Evolutionary conservation across 2,797 vertebrate genomes (phyloP).

Genomic region (Centropyge bicolor): DNA sequence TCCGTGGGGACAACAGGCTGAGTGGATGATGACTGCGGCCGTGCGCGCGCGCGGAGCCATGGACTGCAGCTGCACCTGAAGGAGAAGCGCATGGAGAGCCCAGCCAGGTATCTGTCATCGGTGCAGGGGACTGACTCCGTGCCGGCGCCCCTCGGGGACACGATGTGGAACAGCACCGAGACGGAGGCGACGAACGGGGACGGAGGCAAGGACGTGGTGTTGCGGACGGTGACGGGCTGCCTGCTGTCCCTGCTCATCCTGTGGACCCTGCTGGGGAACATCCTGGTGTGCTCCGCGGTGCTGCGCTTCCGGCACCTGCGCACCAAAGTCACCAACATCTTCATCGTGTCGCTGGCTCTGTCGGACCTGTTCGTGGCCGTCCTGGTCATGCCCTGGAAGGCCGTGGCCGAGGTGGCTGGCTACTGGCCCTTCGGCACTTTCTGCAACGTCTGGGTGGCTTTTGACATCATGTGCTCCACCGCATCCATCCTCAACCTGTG

Average conservation of each 20-base stretch:
- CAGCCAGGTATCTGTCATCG: constrained; percentile 81
- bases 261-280: constrained; percentile 94
- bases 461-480: constrained; percentile 98
- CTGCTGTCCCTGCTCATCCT: constrained; percentile 91
- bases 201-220: constrained; percentile 70
- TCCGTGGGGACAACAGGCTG: constrained; percentile 56
- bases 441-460: constrained; percentile 96
- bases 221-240: constrained; percentile 88
- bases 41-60: constrained; percentile 57
- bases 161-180: constrained; percentile 84
- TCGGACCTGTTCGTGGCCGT: constrained; percentile 95
- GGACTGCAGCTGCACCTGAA: constrained; percentile 75
- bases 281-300: constrained; percentile 92
- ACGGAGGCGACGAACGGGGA: constrained; percentile 68
- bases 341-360: constrained; percentile 94
- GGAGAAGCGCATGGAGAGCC: constrained; percentile 79
- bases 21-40: constrained; percentile 61
- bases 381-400: constrained; percentile 98
- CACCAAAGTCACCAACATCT: constrained; percentile 93
- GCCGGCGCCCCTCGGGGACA: constrained; percentile 74
- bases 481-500: constrained; percentile 98
- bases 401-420: constrained; percentile 92
- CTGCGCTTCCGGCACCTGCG: constrained; percentile 92
- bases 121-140: constrained; percentile 73
- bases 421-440: constrained; percentile 97